phyloP scores from a whole-genome alignment of 2,888 invertebrate genomes.

The Synergus itoensis region DNA sequence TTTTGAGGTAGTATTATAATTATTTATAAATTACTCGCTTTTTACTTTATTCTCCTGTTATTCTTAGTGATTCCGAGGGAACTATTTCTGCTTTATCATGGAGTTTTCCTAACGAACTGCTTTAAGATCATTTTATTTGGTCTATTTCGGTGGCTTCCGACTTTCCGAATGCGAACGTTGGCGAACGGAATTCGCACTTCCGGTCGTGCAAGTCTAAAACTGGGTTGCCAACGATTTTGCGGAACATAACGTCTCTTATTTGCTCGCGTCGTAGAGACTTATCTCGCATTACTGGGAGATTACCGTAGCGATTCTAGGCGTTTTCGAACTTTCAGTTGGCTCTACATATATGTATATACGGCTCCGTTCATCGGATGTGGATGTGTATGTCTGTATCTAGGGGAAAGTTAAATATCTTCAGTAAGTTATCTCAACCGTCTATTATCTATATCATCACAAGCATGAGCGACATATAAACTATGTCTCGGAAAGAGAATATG shows the following conservation, averaged over 20 bases:
- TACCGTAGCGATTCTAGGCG: not conserved
- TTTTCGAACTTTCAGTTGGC: constrained; percentile 29
- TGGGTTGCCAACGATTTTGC: constrained; percentile 25
- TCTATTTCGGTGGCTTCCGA: constrained; percentile 25
- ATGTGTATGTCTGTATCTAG: constrained; percentile 8
- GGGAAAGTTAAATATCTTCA: constrained; percentile 19
- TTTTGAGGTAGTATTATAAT: no score
- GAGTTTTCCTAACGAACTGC: constrained; percentile 19
- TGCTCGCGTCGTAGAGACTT: constrained; percentile 14
- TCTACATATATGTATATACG: not conserved
- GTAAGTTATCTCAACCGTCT: constrained; percentile 6
- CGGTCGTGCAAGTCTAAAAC: constrained; percentile 2
- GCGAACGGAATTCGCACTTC: constrained; percentile 16
- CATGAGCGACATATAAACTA: not conserved
- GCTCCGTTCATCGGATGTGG: constrained; percentile 2
- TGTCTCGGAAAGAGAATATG: not conserved
- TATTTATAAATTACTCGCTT: no score
- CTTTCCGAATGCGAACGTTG: constrained; percentile 21
- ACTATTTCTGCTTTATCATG: constrained; percentile 21
- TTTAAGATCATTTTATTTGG: constrained; percentile 18
- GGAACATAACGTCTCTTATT: constrained; percentile 22
- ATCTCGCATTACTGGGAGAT: constrained; percentile 28
- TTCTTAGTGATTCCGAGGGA: constrained; percentile 8
- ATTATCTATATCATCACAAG: constrained; percentile 7
- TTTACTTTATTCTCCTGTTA: not conserved